Evolutionary conservation across 1,140 invertebrate species (phyloP).

Genomic region (Scaptodrosophila lebanonensis): DNA sequence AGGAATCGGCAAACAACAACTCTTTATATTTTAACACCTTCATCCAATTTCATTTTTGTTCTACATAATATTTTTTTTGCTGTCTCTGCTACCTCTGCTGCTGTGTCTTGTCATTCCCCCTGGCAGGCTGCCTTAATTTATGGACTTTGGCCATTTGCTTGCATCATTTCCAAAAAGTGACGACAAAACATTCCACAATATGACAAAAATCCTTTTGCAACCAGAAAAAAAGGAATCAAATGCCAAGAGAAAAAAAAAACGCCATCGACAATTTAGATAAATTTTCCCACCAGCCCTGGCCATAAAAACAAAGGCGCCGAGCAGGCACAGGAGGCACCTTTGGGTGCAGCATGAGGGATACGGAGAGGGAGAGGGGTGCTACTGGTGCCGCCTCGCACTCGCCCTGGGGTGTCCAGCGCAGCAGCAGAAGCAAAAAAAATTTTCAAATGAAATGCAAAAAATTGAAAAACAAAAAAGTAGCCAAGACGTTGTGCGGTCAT

Average conservation of each 20-base stretch:
- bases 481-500: constrained; percentile 11
- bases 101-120: constrained; percentile 46
- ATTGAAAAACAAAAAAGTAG: neutral
- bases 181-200: constrained; percentile 77
- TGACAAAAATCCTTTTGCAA: constrained; percentile 68
- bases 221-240: constrained; percentile 27
- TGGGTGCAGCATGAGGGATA: too few species aligned
- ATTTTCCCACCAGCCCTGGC: constrained; percentile 76
- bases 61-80: constrained; percentile 15
- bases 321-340: neutral
- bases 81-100: constrained; percentile 47
- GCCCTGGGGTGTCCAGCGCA: neutral
- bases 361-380: constrained; percentile 54
- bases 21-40: constrained; percentile 75
- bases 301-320: constrained; percentile 68
- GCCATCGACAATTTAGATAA: constrained; percentile 76
- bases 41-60: constrained; percentile 68
- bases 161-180: constrained; percentile 60
- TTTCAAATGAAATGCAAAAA: neutral
- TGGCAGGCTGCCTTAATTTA: constrained; percentile 60
- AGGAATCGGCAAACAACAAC: constrained; percentile 29
- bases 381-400: constrained; percentile 11
- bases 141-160: constrained; percentile 70
- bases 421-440: neutral
- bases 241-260: constrained; percentile 40